Percentiles rank a stretch among this genome's conserved stretches.
phyloP scores from a whole-genome alignment of 2,797 vertebrate genomes.

The Rhinophrynus dorsalis region DNA sequence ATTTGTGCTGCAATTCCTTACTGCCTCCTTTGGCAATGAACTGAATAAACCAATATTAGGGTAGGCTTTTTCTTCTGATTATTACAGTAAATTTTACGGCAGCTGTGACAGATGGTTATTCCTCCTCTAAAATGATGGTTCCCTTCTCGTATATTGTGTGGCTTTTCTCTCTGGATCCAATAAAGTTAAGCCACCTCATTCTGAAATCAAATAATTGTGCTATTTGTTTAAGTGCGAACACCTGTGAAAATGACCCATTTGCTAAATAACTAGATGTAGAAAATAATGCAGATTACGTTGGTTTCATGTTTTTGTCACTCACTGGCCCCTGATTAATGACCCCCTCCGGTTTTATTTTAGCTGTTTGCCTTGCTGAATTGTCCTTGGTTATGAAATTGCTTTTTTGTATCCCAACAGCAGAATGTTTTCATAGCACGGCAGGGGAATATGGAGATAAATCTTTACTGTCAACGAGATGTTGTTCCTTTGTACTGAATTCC shows the following conservation, averaged over 20 bases:
- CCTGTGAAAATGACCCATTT: background rate
- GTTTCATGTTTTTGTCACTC: slow-evolving; percentile 11
- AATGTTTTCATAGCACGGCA: slow-evolving; percentile 65
- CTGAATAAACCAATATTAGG: too few species aligned
- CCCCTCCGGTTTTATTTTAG: slow-evolving; percentile 42
- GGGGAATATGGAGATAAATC: slow-evolving; percentile 78
- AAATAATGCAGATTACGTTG: slow-evolving; percentile 21
- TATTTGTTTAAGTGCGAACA: background rate
- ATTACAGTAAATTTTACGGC: too few species aligned
- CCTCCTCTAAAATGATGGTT: too few species aligned
- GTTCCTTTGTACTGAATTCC: slow-evolving; percentile 58
- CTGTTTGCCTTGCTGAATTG: slow-evolving; percentile 75
- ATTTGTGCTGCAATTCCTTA: too few species aligned
- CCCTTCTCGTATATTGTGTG: background rate
- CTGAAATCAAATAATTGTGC: background rate
- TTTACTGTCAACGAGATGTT: slow-evolving; percentile 69
- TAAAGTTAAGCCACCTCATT: too few species aligned
- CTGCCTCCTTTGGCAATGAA: too few species aligned
- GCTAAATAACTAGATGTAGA: background rate
- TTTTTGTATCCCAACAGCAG: slow-evolving; percentile 72
- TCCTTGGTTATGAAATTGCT: slow-evolving; percentile 75
- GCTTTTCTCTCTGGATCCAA: too few species aligned
- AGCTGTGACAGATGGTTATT: too few species aligned
- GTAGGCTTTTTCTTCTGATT: too few species aligned
- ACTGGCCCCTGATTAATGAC: slow-evolving; percentile 30